A percentile compares a stretch with the other conserved stretches of the same genome.
phyloP scores from a whole-genome alignment of 1,140 invertebrate genomes.

The Diorhabda sublineata region DNA sequence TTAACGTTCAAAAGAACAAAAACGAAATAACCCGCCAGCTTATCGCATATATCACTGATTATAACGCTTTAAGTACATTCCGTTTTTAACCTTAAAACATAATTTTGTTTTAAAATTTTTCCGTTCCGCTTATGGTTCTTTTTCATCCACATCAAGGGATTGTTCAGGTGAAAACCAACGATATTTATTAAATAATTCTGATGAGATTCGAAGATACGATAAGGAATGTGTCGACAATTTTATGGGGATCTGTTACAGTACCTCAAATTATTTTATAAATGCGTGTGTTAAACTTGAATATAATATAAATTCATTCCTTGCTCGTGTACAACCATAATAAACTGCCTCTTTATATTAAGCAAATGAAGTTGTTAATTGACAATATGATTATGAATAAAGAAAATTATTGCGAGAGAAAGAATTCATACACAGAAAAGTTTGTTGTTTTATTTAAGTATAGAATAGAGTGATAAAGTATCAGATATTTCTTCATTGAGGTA shows the following conservation, averaged over 20 bases:
- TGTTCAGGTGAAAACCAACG: conserved; percentile 17
- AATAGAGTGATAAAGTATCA: no score
- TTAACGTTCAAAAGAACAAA: no score
- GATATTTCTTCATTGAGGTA: no score
- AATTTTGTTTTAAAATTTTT: no score
- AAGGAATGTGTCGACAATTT: conserved; percentile 23
- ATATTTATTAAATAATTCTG: conserved; percentile 22
- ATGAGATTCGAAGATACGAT: conserved; percentile 21
- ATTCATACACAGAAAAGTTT: no score
- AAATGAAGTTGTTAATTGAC: conserved; percentile 15
- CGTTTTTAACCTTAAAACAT: no score
- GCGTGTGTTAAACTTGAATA: conserved; percentile 11
- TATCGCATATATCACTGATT: no score
- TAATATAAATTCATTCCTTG: conserved; percentile 13
- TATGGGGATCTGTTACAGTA: conserved; percentile 19
- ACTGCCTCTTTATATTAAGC: conserved; percentile 11
- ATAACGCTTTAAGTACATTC: no score
- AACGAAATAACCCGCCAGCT: no score
- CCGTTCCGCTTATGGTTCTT: conserved; percentile 4
- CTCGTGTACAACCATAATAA: conserved; percentile 16
- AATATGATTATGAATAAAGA: no score
- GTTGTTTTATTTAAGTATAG: no score
- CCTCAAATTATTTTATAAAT: conserved; percentile 22
- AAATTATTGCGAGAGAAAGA: no score
- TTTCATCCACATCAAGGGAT: conserved; percentile 11